phyloP scores from a whole-genome alignment of 2,888 invertebrate species.

The Calliopum simillimum region DNA sequence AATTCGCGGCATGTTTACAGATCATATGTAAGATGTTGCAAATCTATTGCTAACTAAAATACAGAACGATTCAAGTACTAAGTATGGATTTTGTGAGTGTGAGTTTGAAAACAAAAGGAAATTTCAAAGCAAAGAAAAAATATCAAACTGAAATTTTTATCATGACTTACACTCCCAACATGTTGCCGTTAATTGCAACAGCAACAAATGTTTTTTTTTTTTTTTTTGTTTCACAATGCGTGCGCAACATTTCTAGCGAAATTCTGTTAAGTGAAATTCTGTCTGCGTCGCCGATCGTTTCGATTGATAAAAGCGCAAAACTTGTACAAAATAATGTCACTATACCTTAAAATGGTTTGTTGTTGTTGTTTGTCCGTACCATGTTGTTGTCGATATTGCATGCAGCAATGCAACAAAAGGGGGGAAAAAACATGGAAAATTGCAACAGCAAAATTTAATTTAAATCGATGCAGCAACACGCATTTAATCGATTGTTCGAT shows the following conservation, averaged over 20 bases:
- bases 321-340: too few relatives aligned
- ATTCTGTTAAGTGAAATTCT: too few relatives aligned
- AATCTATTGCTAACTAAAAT: not conserved
- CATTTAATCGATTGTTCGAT: slow-evolving; percentile 18
- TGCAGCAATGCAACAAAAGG: too few relatives aligned
- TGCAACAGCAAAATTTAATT: not conserved
- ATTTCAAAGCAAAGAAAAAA: too few relatives aligned
- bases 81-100: too few relatives aligned
- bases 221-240: not conserved
- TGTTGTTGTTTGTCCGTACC: too few relatives aligned
- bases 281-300: too few relatives aligned
- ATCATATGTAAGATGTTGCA: not conserved
- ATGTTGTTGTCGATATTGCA: too few relatives aligned
- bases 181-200: slow-evolving; percentile 2
- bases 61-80: not conserved
- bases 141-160: too few relatives aligned
- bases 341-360: too few relatives aligned
- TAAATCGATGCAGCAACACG: slow-evolving; percentile 12
- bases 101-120: too few relatives aligned
- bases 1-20: not conserved
- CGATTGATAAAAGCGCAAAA: not conserved
- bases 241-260: too few relatives aligned
- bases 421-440: not conserved
- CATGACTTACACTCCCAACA: slow-evolving; percentile 1
- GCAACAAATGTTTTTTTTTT: not conserved